phyloP scores from a whole-genome alignment of 2,113 vertebrate genomes.

The Gallinago media region DNA sequence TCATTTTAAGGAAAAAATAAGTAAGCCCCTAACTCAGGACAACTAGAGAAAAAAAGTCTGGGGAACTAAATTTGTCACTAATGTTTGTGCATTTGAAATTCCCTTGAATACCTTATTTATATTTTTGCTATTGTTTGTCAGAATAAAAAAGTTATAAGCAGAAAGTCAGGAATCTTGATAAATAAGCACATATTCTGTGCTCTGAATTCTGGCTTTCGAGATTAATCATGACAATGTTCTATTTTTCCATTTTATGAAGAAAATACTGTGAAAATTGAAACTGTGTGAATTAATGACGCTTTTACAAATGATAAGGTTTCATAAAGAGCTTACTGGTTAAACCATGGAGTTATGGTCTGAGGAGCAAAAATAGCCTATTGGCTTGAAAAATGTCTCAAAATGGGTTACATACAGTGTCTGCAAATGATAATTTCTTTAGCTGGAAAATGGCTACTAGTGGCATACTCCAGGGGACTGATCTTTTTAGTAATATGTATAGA shows the following conservation, averaged over 20 bases:
- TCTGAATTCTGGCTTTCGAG: background rate
- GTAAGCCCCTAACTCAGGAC: background rate
- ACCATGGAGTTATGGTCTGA: background rate
- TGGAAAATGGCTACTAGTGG: slow-evolving; percentile 17
- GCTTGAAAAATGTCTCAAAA: slow-evolving; percentile 37
- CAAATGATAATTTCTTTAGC: slow-evolving; percentile 44
- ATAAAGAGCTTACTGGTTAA: slow-evolving; percentile 30
- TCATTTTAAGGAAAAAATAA: background rate
- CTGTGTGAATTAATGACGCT: background rate
- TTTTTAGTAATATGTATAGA: slow-evolving; percentile 42
- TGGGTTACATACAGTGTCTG: slow-evolving; percentile 40
- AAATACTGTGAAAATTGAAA: background rate
- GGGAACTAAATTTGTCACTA: background rate
- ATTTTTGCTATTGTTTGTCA: background rate
- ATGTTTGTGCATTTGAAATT: background rate
- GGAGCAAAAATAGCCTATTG: background rate
- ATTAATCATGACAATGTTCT: background rate
- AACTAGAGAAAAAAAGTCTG: background rate
- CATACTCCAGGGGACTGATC: slow-evolving; percentile 23
- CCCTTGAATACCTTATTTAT: background rate
- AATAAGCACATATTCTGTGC: background rate
- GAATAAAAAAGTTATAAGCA: background rate
- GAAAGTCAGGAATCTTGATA: background rate
- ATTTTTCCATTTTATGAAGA: background rate
- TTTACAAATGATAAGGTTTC: slow-evolving; percentile 44